These are phyloP conservation scores for Leptinotarsa haldemani DNA, from an alignment of 2,888 invertebrate genomes.

Conservation along the genomic window DNA sequence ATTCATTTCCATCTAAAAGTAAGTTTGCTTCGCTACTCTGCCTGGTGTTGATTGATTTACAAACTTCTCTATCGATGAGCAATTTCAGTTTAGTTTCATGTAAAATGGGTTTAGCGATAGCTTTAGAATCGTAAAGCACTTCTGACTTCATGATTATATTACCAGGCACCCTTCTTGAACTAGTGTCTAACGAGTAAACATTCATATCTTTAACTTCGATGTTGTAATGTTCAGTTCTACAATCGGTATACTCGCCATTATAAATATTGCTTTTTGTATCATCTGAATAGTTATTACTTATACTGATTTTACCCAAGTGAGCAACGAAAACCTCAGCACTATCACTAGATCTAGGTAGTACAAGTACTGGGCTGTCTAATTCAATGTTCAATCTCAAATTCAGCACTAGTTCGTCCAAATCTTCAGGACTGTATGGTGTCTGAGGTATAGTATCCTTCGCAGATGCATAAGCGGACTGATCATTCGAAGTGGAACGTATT, in stretches of 20 bases:
- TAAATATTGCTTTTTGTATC: slow-evolving; percentile 44
- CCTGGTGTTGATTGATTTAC: slow-evolving; percentile 46
- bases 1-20: slow-evolving; percentile 57
- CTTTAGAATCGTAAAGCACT: slow-evolving; percentile 79
- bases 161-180: slow-evolving; percentile 61
- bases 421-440: slow-evolving; percentile 64
- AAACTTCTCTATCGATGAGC: slow-evolving; percentile 61
- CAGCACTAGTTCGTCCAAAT: slow-evolving; percentile 58
- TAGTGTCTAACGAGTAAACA: slow-evolving; percentile 81
- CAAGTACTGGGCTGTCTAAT: slow-evolving; percentile 91
- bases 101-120: slow-evolving; percentile 85
- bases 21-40: slow-evolving; percentile 59
- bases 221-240: slow-evolving; percentile 67
- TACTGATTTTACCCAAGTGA: slow-evolving; percentile 89
- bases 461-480: slow-evolving; percentile 61
- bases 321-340: slow-evolving; percentile 90
- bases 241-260: slow-evolving; percentile 50
- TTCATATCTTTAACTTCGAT: slow-evolving; percentile 89
- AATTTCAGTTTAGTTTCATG: slow-evolving; percentile 89
- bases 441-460: slow-evolving; percentile 62
- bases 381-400: slow-evolving; percentile 77
- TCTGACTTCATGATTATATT: slow-evolving; percentile 66
- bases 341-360: slow-evolving; percentile 82
- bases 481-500: slow-evolving; percentile 59
- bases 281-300: slow-evolving; percentile 61